Evolutionary conservation across 2,888 invertebrate species (phyloP), one percentile per base, ranked within the genome.

Genomic region (Epirrita christyi): DNA sequence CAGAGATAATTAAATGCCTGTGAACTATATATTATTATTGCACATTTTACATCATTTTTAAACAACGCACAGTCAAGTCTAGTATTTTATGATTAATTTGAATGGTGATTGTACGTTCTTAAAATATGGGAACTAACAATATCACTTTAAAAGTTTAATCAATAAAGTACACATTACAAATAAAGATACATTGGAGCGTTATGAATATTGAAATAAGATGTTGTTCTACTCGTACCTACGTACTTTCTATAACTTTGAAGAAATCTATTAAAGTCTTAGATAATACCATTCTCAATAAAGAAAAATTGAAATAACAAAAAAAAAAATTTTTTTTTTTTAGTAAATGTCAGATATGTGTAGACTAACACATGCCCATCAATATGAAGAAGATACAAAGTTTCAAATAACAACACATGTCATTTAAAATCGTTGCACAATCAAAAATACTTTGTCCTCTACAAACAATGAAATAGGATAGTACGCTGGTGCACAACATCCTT

Each of bases 401-500:
- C 21, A 21, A 21, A 21, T 4, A 2, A 4, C 21, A 21, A 21
- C 21, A 21, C 2, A 21, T 3, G 21, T 4, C 21, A 3, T 21
- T 21, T 4, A 21, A 21, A 21, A 32, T 32, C 9, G 32, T 32
- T 32, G 32, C 8, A 32, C 21, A 40, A 45, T 53, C 28, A 46
- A 54, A 47, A 27, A 34, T 55, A 55, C 54, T 43, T 49, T 55
- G 55, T 50, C 15, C 42, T 48, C 29, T 21, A 13, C 32, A 36
- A 42, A 55, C 52, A 54, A 49, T 41, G 54, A 54, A 50, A 50
- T 50, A 59, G 45, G 9, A 48, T 44, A 58, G 37, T 15, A 11
- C 32, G 40, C 51, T 59, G 55, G 67, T 70, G 72, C 52, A 69
- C 72, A 72, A 63, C 68, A 64, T 66, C 49, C 53, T 57, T 61